Conservation (phyloP, 2,797 vertebrate genomes). For the Discoglossus pictus region DNA sequence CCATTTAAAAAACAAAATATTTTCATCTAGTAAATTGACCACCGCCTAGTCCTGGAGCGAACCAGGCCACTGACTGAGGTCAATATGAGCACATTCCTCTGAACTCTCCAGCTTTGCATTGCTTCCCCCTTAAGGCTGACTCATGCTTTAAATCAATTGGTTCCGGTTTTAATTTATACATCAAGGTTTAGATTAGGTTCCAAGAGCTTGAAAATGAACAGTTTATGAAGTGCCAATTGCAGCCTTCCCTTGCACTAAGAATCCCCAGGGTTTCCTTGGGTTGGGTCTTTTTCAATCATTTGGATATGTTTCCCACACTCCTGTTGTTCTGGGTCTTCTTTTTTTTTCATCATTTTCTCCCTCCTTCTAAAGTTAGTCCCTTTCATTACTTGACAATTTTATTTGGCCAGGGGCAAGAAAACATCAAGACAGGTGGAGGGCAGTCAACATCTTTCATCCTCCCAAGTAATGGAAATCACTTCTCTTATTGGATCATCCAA, state of each 20-base stretch:
- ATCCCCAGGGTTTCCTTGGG: conserved; percentile 61
- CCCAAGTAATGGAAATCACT: neutral
- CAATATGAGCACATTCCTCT: conserved; percentile 39
- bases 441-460: conserved; percentile 44
- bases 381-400: conserved; percentile 58
- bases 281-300: conserved; percentile 57
- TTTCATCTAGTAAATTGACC: conserved; percentile 21
- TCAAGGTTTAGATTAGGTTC: conserved; percentile 55
- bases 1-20: conserved; percentile 9
- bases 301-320: conserved; percentile 60
- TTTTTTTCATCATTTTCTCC: conserved; percentile 57
- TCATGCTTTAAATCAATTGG: conserved; percentile 65
- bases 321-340: conserved; percentile 48
- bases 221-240: conserved; percentile 67
- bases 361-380: conserved; percentile 31
- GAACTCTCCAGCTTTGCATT: conserved; percentile 1
- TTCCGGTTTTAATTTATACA: conserved; percentile 62
- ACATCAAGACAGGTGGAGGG: conserved; percentile 51
- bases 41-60: conserved; percentile 37
- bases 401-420: conserved; percentile 50
- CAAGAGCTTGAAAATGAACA: conserved; percentile 63
- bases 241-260: conserved; percentile 60
- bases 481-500: too few relatives aligned
- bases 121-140: conserved; percentile 31
- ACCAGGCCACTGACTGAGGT: conserved; percentile 28